These are phyloP conservation scores for Pheosia gnoma DNA, from an alignment of 2,888 invertebrate genomes.

Conservation along the genomic window DNA sequence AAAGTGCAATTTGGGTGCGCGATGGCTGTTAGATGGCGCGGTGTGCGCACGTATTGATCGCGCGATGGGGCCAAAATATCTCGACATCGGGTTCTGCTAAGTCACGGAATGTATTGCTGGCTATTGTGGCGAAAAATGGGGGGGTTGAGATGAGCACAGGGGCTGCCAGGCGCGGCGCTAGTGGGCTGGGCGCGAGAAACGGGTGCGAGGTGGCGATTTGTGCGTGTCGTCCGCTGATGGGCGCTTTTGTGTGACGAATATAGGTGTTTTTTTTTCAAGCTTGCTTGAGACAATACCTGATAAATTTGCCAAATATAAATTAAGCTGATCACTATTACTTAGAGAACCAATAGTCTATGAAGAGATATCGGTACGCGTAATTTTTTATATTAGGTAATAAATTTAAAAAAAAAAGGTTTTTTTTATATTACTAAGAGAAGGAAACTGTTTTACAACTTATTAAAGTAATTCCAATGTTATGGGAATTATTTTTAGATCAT, in stretches of 20 bases:
- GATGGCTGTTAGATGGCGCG: conserved; percentile 78
- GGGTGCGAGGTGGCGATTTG: conserved; percentile 36
- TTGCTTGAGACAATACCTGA: too few species aligned
- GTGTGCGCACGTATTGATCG: conserved; percentile 82
- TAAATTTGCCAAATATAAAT: too few species aligned
- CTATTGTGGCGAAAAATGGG: conserved; percentile 82
- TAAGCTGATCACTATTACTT: background rate
- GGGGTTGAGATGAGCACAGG: conserved; percentile 66
- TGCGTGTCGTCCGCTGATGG: conserved; percentile 12
- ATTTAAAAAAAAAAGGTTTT: too few species aligned
- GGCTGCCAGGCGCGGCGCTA: conserved; percentile 57
- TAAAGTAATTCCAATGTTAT: too few species aligned
- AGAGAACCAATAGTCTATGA: too few species aligned
- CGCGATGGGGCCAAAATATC: conserved; percentile 69
- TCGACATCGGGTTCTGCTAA: conserved; percentile 79
- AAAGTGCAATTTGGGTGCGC: conserved; percentile 84
- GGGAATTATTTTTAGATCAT: too few species aligned
- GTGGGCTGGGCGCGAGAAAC: conserved; percentile 33
- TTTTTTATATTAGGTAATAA: background rate
- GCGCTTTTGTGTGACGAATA: background rate
- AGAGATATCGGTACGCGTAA: background rate
- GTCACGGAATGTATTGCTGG: conserved; percentile 83
- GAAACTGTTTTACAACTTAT: too few species aligned
- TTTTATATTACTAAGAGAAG: too few species aligned
- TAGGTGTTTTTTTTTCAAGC: too few species aligned